These are phyloP conservation scores for Smittia aterrima DNA, from an alignment of 2,888 invertebrate species.

Conservation along the genomic window DNA sequence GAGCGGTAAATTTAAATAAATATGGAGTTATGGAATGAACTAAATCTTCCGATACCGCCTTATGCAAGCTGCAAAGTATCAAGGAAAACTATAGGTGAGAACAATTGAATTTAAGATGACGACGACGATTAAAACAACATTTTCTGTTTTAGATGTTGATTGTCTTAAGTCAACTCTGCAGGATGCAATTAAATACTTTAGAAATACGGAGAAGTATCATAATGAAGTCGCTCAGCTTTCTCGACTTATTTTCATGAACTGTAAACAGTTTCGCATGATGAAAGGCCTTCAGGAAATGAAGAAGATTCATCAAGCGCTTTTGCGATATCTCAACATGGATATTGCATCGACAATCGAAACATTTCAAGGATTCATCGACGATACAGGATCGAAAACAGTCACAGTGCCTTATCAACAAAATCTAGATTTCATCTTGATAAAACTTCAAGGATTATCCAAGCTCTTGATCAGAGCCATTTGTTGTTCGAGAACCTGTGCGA, in stretches of 20 bases:
- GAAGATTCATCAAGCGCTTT: slow-evolving; percentile 10
- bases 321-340: neutral
- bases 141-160: neutral
- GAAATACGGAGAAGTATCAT: neutral
- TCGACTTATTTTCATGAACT: neutral
- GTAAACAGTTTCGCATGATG: slow-evolving; percentile 25
- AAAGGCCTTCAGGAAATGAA: slow-evolving; percentile 33
- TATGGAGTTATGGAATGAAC: slow-evolving; percentile 9
- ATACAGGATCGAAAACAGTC: neutral
- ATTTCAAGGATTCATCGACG: slow-evolving; percentile 10
- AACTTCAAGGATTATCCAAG: slow-evolving; percentile 14
- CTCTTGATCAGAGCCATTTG: slow-evolving; percentile 9
- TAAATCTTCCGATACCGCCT: neutral
- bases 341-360: slow-evolving; percentile 2
- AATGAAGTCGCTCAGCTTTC: slow-evolving; percentile 20
- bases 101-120: neutral
- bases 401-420: slow-evolving; percentile 18
- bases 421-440: slow-evolving; percentile 28
- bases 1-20: slow-evolving; percentile 23
- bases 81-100: neutral
- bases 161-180: neutral
- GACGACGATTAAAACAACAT: too few species aligned
- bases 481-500: neutral
- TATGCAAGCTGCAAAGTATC: neutral
- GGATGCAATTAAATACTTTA: slow-evolving; percentile 3